These are phyloP conservation scores for Stichopus horrens DNA, from an alignment of 53 echinoderm and acorn worm species.

Conservation along the genomic window DNA sequence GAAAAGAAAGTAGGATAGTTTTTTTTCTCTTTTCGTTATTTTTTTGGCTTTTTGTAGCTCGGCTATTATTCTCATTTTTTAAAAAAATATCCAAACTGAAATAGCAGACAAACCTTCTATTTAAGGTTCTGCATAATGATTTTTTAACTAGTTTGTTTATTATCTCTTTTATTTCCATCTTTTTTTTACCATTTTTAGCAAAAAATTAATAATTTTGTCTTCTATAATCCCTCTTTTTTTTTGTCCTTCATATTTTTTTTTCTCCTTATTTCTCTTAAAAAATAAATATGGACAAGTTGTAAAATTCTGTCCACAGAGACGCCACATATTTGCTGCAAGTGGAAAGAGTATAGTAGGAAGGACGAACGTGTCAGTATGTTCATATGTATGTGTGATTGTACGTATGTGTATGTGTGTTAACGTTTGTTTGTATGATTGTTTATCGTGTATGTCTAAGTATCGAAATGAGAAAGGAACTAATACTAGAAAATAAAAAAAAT, in stretches of 20 bases:
- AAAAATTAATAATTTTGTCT: not conserved
- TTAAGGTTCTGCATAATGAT: not conserved
- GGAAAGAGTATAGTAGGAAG: conserved; percentile 27
- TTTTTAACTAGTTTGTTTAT: not conserved
- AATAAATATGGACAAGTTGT: conserved; percentile 10
- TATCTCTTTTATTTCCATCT: not conserved
- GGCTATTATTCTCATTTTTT: not conserved
- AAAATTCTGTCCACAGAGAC: conserved; percentile 36
- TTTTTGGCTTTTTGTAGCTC: not conserved
- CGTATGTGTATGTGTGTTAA: conserved; percentile 1
- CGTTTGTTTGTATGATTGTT: conserved; percentile 26
- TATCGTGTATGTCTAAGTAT: conserved; percentile 28
- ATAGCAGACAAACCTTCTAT: not conserved
- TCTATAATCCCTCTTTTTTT: not conserved
- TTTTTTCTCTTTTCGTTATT: not conserved
- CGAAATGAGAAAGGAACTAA: not conserved
- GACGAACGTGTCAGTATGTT: not conserved
- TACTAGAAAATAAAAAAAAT: conserved; percentile 2
- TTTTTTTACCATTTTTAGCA: not conserved
- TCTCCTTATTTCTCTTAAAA: conserved; percentile 7
- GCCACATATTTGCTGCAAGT: conserved; percentile 50
- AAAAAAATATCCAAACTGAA: conserved; percentile 6
- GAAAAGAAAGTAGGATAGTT: conserved; percentile 8
- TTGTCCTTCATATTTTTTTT: not conserved
- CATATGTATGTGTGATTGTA: conserved; percentile 7